Evolutionary conservation across 2,797 vertebrate genomes (phyloP).

Genomic region (Mus minutoides): DNA sequence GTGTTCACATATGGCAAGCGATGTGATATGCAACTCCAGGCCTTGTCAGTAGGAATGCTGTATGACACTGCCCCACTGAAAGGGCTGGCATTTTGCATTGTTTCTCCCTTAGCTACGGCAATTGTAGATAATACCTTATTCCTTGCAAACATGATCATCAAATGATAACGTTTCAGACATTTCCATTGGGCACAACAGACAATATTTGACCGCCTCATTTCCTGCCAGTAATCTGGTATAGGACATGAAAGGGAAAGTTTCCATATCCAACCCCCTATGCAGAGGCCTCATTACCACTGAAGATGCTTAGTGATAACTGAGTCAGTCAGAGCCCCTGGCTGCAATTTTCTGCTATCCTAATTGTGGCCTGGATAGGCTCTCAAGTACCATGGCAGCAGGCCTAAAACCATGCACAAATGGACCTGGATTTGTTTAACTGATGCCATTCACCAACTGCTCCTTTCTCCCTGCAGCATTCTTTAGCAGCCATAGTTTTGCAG

Average conservation of each 20-base stretch:
- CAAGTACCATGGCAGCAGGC: not conserved
- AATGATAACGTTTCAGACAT: not conserved
- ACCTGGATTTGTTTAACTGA: not conserved
- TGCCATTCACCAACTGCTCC: not conserved
- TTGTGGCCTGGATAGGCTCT: not conserved
- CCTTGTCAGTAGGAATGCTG: not conserved
- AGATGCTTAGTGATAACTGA: not conserved
- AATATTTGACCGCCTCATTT: not conserved
- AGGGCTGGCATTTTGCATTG: not conserved
- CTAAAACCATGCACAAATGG: not conserved
- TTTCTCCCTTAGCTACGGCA: not conserved
- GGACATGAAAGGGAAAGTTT: not conserved
- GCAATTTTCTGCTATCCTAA: not conserved
- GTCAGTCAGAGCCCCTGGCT: not conserved
- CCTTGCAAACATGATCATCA: not conserved
- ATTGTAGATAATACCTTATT: not conserved
- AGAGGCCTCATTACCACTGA: not conserved
- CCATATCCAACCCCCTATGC: not conserved
- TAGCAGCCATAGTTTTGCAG: not conserved
- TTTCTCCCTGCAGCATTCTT: rapidly evolving
- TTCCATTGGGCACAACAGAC: not conserved
- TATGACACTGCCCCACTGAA: not conserved
- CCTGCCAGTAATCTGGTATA: not conserved
- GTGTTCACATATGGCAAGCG: not conserved
- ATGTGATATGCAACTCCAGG: not conserved